Conservation (phyloP, 2,888 invertebrate genomes). For the Sarcophaga variegata region DNA sequence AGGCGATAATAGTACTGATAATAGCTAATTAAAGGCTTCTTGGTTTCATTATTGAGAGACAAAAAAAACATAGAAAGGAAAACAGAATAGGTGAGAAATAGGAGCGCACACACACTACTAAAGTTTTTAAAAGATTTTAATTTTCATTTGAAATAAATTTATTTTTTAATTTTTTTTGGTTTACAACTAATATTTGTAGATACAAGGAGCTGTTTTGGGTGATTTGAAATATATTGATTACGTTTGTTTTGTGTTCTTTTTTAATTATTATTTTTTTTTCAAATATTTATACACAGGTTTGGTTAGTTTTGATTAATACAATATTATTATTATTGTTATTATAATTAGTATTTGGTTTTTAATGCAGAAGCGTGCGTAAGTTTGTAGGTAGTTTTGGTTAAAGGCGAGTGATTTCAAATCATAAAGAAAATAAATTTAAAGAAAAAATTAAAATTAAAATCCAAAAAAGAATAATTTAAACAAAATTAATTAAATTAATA, state of each 20-base stretch:
- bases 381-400: slow-evolving; percentile 73
- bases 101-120: slow-evolving; percentile 67
- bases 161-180: slow-evolving; percentile 11
- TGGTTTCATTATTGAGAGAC: slow-evolving; percentile 33
- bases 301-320: slow-evolving; percentile 22
- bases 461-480: background rate
- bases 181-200: slow-evolving; percentile 28
- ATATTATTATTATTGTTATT: slow-evolving; percentile 32
- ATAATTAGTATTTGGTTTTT: slow-evolving; percentile 61
- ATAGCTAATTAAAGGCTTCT: background rate
- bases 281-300: background rate
- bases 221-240: slow-evolving; percentile 16
- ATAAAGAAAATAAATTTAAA: slow-evolving; percentile 66
- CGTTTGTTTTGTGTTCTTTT: slow-evolving; percentile 26
- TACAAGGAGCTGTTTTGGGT: slow-evolving; percentile 67
- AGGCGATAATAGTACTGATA: slow-evolving; percentile 2
- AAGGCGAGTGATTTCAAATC: slow-evolving; percentile 53
- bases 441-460: slow-evolving; percentile 24
- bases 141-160: slow-evolving; percentile 29
- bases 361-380: slow-evolving; percentile 81
- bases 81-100: slow-evolving; percentile 42
- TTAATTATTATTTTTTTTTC: background rate
- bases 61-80: background rate
- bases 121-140: slow-evolving; percentile 31
- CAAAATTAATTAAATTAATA: slow-evolving; percentile 12